These are phyloP conservation scores for Volucella bombylans DNA, from an alignment of 2,888 invertebrate genomes.

Conservation along the genomic window DNA sequence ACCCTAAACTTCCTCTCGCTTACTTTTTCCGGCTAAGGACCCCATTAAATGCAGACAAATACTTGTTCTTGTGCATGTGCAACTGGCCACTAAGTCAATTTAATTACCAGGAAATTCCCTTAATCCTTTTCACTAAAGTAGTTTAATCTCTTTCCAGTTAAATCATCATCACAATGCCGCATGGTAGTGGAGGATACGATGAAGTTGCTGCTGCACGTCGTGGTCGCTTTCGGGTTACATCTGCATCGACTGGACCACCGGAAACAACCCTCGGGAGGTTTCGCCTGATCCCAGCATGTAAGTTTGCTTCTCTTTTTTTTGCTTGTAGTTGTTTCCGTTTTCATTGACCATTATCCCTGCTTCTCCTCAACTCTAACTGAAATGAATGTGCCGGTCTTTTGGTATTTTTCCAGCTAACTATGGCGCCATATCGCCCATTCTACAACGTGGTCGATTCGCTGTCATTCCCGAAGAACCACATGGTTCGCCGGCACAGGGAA, in stretches of 20 bases:
- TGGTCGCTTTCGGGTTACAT: constrained; percentile 84
- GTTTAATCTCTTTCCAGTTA: constrained; percentile 41
- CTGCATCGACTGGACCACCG: constrained; percentile 81
- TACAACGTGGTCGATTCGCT: constrained; percentile 82
- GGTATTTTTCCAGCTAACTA: constrained; percentile 79
- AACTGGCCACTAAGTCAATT: too few species aligned
- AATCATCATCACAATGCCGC: constrained; percentile 74
- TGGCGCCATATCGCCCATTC: constrained; percentile 82
- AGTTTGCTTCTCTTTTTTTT: constrained; percentile 69
- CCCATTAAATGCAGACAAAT: too few species aligned
- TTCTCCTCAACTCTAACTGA: background rate
- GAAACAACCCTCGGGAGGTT: constrained; percentile 82
- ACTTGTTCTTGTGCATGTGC: too few species aligned
- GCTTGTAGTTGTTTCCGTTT: background rate
- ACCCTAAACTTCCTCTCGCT: too few species aligned
- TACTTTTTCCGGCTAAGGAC: too few species aligned
- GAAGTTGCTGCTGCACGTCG: constrained; percentile 82
- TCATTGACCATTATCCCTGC: background rate
- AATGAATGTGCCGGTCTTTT: constrained; percentile 10
- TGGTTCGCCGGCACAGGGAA: constrained; percentile 80
- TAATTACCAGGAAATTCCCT: too few species aligned
- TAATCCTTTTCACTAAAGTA: background rate
- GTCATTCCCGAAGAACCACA: constrained; percentile 83
- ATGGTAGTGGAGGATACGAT: constrained; percentile 78
- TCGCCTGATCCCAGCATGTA: constrained; percentile 82